A percentile compares a stretch with the other conserved stretches of the same genome.
These are phyloP conservation scores for Microchrysa polita DNA, from an alignment of 2,888 invertebrate species.

Conservation along the genomic window DNA sequence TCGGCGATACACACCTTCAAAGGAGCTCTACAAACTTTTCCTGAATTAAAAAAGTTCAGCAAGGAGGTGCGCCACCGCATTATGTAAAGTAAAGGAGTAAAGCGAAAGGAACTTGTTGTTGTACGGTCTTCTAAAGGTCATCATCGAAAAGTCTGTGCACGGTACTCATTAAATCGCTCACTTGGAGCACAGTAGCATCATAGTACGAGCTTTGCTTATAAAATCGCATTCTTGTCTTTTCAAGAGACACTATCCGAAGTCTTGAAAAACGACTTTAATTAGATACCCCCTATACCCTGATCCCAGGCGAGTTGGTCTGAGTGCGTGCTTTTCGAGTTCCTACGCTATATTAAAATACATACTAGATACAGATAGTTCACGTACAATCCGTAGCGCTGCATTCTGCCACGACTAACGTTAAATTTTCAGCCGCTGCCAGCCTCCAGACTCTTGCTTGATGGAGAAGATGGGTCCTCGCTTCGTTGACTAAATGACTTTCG, in stretches of 20 bases:
- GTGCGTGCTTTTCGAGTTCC: conserved; percentile 8
- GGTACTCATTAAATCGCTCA: neutral
- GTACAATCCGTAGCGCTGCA: neutral
- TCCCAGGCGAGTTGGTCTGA: conserved; percentile 29
- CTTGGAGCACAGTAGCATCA: neutral
- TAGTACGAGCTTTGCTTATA: neutral
- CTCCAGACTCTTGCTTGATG: neutral
- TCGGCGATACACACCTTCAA: neutral
- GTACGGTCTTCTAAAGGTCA: neutral
- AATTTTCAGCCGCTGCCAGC: neutral
- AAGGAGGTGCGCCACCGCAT: neutral
- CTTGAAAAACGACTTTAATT: conserved; percentile 34
- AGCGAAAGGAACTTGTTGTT: neutral
- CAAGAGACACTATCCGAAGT: conserved; percentile 24
- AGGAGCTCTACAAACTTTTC: neutral
- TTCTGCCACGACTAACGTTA: neutral
- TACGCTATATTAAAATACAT: too few relatives aligned
- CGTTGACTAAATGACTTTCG: neutral
- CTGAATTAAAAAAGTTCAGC: neutral
- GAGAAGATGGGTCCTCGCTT: neutral
- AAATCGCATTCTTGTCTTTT: conserved; percentile 22
- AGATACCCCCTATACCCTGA: conserved; percentile 40
- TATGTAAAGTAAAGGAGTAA: neutral
- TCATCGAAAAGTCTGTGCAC: neutral
- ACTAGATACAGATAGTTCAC: neutral